Evolutionary conservation across 1,140 invertebrate genomes (phyloP).

Genomic region (Brachystomella parvula): DNA sequence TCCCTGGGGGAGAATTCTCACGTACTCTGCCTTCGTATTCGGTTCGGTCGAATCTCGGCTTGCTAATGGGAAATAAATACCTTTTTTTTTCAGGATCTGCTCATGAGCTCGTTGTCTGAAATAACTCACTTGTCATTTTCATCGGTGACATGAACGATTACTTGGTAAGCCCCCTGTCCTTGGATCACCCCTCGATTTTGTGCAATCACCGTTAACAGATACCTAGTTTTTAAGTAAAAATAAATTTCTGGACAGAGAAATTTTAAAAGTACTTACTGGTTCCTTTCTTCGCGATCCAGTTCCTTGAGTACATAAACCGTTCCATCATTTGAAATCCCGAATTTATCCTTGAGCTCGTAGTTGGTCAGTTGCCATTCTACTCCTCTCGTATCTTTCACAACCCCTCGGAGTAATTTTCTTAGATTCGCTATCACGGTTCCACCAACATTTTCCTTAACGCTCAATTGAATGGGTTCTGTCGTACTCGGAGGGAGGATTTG

Average conservation of each 20-base stretch:
- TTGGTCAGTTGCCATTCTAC: slow-evolving; percentile 66
- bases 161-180: slow-evolving; percentile 64
- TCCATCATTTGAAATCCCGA: slow-evolving; percentile 65
- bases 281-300: slow-evolving; percentile 65
- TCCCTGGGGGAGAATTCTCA: slow-evolving; percentile 67
- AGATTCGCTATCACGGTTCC: slow-evolving; percentile 61
- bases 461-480: slow-evolving; percentile 62
- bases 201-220: slow-evolving; percentile 66
- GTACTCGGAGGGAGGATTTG: slow-evolving; percentile 57
- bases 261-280: slow-evolving; percentile 48
- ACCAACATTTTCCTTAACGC: slow-evolving; percentile 66
- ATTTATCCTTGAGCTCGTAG: slow-evolving; percentile 64
- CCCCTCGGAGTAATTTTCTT: slow-evolving; percentile 44
- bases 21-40: slow-evolving; percentile 66
- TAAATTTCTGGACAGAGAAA: background rate
- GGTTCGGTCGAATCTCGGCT: slow-evolving; percentile 61
- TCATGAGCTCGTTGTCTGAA: background rate
- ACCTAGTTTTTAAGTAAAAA: slow-evolving; percentile 17
- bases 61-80: background rate
- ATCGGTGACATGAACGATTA: slow-evolving; percentile 71
- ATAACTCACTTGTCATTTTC: slow-evolving; percentile 60
- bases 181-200: slow-evolving; percentile 57
- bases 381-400: slow-evolving; percentile 30
- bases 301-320: slow-evolving; percentile 64
- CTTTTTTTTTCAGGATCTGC: slow-evolving; percentile 1